A percentile compares a stretch with the other conserved stretches of the same genome.
Conservation (phyloP, 2,888 invertebrate genomes). For the Watsonalla binaria region DNA sequence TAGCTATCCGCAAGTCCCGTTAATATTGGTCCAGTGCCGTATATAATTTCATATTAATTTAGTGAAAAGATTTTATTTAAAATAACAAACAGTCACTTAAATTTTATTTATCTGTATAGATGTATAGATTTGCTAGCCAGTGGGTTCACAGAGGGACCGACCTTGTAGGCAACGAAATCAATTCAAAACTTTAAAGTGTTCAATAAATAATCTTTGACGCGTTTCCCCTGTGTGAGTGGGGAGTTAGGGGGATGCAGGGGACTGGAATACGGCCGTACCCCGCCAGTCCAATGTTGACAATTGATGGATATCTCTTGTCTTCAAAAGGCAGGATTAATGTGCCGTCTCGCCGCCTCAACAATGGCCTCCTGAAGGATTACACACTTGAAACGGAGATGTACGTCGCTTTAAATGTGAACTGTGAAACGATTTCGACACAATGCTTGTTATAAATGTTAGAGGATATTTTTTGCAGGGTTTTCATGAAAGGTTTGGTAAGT, state of each 20-base stretch:
- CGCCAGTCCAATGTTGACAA: slow-evolving; percentile 75
- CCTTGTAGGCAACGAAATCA: not conserved
- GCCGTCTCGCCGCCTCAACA: slow-evolving; percentile 53
- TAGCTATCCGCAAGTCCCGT: no score
- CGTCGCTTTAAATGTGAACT: slow-evolving; percentile 24
- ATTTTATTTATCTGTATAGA: no score
- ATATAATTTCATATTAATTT: no score
- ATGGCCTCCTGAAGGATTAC: slow-evolving; percentile 65
- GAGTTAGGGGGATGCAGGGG: slow-evolving; percentile 34
- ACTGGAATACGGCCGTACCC: slow-evolving; percentile 38
- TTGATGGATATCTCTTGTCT: slow-evolving; percentile 78
- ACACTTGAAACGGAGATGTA: slow-evolving; percentile 40
- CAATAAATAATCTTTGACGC: slow-evolving; percentile 46
- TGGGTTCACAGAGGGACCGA: not conserved
- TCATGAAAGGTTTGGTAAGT: slow-evolving; percentile 1
- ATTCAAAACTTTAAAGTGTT: slow-evolving; percentile 9
- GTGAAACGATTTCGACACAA: slow-evolving; percentile 25
- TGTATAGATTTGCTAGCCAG: not conserved
- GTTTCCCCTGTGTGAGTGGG: slow-evolving; percentile 48
- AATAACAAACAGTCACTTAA: no score
- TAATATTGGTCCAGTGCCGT: no score
- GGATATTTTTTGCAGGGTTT: slow-evolving; percentile 14
- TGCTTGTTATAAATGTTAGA: slow-evolving; percentile 8
- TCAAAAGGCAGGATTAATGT: slow-evolving; percentile 76
- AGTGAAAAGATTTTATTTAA: no score